Evolutionary conservation across 2,888 invertebrate species (phyloP).

Genomic region (Tiphia femorata): DNA sequence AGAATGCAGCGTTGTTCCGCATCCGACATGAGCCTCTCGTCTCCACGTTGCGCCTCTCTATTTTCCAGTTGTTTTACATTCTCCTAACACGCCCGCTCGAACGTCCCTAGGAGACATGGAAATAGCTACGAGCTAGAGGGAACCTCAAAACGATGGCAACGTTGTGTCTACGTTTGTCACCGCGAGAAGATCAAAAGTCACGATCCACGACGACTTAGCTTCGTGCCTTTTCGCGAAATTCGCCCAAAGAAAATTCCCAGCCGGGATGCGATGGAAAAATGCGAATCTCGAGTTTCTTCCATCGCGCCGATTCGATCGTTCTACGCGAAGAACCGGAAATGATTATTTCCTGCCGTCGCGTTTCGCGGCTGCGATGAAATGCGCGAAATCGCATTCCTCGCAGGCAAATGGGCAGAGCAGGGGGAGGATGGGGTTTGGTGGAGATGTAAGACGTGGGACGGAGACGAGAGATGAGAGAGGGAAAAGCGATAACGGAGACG

Average conservation of each 20-base stretch:
- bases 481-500: constrained; percentile 5
- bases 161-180: neutral
- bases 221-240: neutral
- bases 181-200: neutral
- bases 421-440: neutral
- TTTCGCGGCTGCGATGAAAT: constrained; percentile 22
- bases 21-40: too few relatives aligned
- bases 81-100: neutral
- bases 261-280: constrained; percentile 4
- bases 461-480: neutral
- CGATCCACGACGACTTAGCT: neutral
- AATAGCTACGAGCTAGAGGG: constrained; percentile 13
- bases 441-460: neutral
- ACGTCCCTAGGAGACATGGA: constrained; percentile 11
- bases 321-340: constrained; percentile 29
- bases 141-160: neutral
- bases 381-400: constrained; percentile 15
- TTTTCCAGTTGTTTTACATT: constrained; percentile 3
- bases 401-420: neutral
- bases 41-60: too few relatives aligned
- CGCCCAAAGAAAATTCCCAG: neutral
- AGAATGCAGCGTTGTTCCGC: too few relatives aligned
- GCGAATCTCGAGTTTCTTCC: neutral
- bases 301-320: constrained; percentile 2
- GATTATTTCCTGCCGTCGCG: constrained; percentile 34